These are phyloP conservation scores for Limnephilus rhombicus DNA, from an alignment of 2,888 invertebrate genomes.

Conservation along the genomic window DNA sequence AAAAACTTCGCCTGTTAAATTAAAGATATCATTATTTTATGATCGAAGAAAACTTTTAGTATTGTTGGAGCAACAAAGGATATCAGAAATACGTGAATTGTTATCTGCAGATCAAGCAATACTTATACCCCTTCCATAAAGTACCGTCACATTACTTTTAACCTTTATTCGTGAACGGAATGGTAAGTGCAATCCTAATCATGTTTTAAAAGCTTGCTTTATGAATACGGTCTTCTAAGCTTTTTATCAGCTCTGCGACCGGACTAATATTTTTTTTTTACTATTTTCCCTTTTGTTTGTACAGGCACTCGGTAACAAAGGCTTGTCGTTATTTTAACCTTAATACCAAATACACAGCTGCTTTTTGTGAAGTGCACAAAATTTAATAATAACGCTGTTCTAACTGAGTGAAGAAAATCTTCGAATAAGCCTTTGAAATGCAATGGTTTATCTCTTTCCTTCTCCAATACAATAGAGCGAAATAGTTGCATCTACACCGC, in stretches of 20 bases:
- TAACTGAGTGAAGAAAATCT: background rate
- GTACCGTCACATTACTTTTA: background rate
- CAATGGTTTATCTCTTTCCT: background rate
- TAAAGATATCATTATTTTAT: background rate
- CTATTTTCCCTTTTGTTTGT: background rate
- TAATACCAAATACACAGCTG: background rate
- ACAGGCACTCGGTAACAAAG: background rate
- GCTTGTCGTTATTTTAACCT: background rate
- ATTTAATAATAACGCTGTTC: background rate
- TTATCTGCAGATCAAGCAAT: background rate
- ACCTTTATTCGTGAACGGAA: background rate
- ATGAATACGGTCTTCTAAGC: slow-evolving; percentile 41
- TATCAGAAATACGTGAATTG: background rate
- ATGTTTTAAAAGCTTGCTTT: slow-evolving; percentile 38
- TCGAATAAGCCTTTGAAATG: background rate
- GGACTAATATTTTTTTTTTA: slow-evolving; percentile 6
- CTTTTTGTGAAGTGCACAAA: background rate
- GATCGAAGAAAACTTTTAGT: background rate
- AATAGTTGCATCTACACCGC: slow-evolving; percentile 18
- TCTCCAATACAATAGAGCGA: slow-evolving; percentile 6
- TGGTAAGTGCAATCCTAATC: background rate
- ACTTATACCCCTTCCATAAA: background rate
- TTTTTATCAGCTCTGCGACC: slow-evolving; percentile 22
- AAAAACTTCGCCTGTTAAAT: background rate
- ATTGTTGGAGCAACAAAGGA: background rate